Percentiles rank a stretch among this genome's conserved stretches.
These are phyloP conservation scores for Anthrax anthrax DNA, from an alignment of 2,888 invertebrate species.

Conservation along the genomic window DNA sequence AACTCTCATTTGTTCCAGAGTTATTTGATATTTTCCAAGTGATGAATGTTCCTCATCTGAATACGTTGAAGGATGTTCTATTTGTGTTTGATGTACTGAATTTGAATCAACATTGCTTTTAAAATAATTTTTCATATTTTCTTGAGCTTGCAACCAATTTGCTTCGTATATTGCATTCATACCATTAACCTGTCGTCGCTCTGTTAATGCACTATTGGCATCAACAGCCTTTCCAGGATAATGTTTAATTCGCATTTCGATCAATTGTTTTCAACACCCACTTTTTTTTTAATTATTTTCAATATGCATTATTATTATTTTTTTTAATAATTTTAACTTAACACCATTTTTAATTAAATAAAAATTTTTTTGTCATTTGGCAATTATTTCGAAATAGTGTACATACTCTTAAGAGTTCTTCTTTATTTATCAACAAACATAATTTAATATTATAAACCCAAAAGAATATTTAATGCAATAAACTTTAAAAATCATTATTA, in stretches of 20 bases:
- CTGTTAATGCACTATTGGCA: constrained; percentile 49
- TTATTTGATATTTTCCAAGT: constrained; percentile 48
- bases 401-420: no score
- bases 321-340: no score
- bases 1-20: constrained; percentile 37
- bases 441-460: no score
- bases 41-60: constrained; percentile 18
- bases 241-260: constrained; percentile 63
- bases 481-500: no score
- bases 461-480: no score
- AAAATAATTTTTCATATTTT: constrained; percentile 13
- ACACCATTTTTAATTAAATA: no score
- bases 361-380: no score
- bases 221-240: constrained; percentile 72
- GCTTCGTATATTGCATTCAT: constrained; percentile 72
- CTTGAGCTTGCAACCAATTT: constrained; percentile 64
- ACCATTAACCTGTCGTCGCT: constrained; percentile 42
- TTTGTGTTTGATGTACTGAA: not conserved
- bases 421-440: no score
- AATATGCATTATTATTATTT: no score
- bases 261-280: no score
- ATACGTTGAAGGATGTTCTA: not conserved
- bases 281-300: no score
- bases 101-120: constrained; percentile 2
- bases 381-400: no score